phyloP scores from a whole-genome alignment of 2,113 vertebrate species.

The Neofelis nebulosa region DNA sequence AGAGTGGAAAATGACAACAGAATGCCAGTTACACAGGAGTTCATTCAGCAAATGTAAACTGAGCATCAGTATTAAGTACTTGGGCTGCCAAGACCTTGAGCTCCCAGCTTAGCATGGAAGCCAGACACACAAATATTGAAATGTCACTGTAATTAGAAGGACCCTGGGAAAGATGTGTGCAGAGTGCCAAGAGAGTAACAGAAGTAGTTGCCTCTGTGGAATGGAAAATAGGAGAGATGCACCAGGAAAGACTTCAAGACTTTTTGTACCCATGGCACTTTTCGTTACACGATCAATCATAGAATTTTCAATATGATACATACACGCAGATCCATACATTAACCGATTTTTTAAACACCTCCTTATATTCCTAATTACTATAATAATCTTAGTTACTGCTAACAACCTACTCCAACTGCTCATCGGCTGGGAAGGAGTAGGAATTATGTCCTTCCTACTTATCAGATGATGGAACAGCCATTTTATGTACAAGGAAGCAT shows the following conservation, averaged over 20 bases:
- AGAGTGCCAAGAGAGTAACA: not conserved
- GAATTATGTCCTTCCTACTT: no score
- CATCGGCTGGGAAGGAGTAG: no score
- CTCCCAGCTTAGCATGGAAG: not conserved
- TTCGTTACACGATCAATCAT: no score
- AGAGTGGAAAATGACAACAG: not conserved
- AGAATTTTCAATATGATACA: no score
- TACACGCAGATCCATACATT: no score
- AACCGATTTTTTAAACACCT: no score
- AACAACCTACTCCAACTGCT: no score
- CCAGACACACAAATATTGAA: not conserved
- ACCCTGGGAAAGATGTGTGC: not conserved
- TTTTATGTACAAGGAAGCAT: not conserved
- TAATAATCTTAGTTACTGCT: no score
- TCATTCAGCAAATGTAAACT: not conserved
- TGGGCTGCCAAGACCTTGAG: not conserved
- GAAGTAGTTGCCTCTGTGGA: not conserved
- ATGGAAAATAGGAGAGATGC: not conserved
- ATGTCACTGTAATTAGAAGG: not conserved
- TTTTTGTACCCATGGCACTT: no score
- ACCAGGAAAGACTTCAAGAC: not conserved
- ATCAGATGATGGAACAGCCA: no score
- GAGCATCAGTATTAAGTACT: not conserved
- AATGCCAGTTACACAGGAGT: not conserved
- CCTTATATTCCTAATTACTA: no score